Base-by-base conservation (phyloP, 2,888 invertebrate species). In the Nomada ferruginata region DNA sequence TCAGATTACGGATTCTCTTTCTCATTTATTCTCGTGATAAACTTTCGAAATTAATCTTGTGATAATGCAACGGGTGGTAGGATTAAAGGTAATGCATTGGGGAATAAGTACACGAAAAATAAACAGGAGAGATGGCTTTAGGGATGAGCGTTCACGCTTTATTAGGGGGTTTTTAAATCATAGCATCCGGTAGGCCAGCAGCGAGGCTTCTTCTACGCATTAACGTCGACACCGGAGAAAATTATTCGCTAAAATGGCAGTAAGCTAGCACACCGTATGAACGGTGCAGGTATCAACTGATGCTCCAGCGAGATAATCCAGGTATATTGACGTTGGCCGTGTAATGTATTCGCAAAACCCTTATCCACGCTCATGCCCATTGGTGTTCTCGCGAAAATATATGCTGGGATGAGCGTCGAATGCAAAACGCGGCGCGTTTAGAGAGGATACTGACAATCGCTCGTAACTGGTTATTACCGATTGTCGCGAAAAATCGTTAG, bases 291-390 rank as follows among this genome's bases (percentile, higher is more conserved):
- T 79, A 83, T 83, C 87, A 64, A 44, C 60, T 74, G 88, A 87
- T 86, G 77, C 72, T 82, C 64, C 26, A 73, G 7, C 59, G 76
- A 86, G 88, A 88, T 87, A 87, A 84, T 76, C 76, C 84, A 64
- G 64, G 64, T 75, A 70, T 79, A 82, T 88, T 78, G 84, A 86
- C 82, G 79, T 68, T 61, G 71, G n/a, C 73, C 68, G 64, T 78
- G 60, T 84, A 88, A 87, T 88, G 76, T 79, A 88, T 83, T 87
- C 87, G 50, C 63, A 72, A 78, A 81, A 83, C 69, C 74, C 69
- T 84, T 76, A 82, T 77, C 75, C 75, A 53, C 13, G 44, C 60
- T 64, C 50, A 60, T 63, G 55, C 68, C 36, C 75, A 61, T 59
- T 61, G 82, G 76, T 18, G 65, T 76, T 82, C 82, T 52, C 44